Conservation (phyloP, 1,140 invertebrate genomes). For the Bactericera cockerelli region DNA sequence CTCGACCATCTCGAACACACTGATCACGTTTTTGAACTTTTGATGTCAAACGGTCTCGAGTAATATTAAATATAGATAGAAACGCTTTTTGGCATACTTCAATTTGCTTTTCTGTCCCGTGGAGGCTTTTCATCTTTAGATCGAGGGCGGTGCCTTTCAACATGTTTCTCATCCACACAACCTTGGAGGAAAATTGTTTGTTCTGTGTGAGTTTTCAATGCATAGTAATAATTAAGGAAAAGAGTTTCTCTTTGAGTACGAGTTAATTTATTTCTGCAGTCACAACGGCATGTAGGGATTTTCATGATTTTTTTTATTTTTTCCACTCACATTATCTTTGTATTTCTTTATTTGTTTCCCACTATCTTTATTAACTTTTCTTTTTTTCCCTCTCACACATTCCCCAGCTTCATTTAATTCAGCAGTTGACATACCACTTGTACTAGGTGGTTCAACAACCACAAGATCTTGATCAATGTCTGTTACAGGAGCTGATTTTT, state of each 20-base stretch:
- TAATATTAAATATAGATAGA: neutral
- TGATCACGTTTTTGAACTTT: neutral
- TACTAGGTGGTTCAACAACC: too few species aligned
- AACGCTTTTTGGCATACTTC: neutral
- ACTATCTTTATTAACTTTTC: neutral
- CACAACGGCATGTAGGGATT: neutral
- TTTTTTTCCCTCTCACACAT: neutral
- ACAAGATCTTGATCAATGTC: too few species aligned
- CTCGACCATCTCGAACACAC: neutral
- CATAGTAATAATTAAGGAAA: neutral
- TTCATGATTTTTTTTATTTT: neutral
- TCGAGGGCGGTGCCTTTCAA: neutral
- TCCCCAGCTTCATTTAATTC: too few species aligned
- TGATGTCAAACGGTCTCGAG: neutral
- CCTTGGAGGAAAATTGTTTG: neutral
- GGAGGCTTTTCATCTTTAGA: neutral
- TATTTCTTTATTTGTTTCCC: neutral
- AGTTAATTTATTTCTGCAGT: neutral
- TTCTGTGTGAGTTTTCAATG: neutral
- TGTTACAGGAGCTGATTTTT: too few species aligned
- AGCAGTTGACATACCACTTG: too few species aligned
- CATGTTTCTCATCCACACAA: neutral
- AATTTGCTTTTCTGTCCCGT: neutral
- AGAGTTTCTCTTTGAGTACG: neutral
- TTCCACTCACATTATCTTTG: neutral